Percentiles rank a stretch among this genome's conserved stretches.
Evolutionary conservation across 2,113 vertebrate species (phyloP).

Genomic region (Vombatus ursinus): DNA sequence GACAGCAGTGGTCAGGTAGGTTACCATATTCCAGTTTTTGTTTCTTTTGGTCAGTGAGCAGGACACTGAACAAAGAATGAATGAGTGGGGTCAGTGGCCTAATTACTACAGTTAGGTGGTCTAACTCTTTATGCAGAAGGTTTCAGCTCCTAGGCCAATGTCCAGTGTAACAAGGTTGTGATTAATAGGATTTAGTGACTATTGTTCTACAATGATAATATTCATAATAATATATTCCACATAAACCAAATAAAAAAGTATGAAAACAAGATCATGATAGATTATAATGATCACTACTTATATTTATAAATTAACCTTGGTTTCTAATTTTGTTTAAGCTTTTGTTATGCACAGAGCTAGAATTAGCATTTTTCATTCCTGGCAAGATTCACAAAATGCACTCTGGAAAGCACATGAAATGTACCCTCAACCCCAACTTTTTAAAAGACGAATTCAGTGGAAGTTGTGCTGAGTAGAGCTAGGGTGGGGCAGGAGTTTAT

Average conservation of each 20-base stretch:
- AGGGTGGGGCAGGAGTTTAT: neutral
- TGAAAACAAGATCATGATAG: neutral
- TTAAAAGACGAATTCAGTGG: neutral
- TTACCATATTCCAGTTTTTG: neutral
- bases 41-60: neutral
- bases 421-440: neutral
- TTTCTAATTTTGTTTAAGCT: neutral
- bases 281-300: neutral
- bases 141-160: neutral
- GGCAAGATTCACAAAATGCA: neutral
- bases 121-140: slow-evolving; percentile 12
- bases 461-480: neutral
- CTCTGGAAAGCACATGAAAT: neutral
- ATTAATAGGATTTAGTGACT: neutral
- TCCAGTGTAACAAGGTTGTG: neutral
- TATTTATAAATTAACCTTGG: neutral
- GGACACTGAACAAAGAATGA: neutral
- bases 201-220: neutral
- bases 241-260: neutral
- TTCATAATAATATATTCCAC: neutral
- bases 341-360: neutral
- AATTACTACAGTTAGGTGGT: slow-evolving; percentile 11
- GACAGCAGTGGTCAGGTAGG: neutral
- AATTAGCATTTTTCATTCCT: neutral
- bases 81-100: neutral